A percentile compares a stretch with the other conserved stretches of the same genome.
Conservation (phyloP, 2,113 vertebrate genomes). For the Ammodytes dubius region DNA sequence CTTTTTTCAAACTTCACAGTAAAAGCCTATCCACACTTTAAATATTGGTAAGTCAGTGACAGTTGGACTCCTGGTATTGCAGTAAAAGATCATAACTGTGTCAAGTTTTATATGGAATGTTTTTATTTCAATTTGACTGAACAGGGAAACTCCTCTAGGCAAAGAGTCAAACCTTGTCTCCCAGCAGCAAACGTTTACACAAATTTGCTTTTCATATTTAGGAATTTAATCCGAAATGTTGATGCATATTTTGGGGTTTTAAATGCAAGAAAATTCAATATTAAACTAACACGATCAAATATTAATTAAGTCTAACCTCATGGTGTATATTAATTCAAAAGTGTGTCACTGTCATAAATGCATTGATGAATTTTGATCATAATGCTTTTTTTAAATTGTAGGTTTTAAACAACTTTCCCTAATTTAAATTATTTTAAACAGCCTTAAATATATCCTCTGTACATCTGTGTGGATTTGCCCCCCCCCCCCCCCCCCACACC, state of each 20-base stretch:
- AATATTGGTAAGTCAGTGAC: conserved; percentile 10
- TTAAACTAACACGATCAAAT: not conserved
- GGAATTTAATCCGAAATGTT: not conserved
- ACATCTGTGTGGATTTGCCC: conserved; percentile 18
- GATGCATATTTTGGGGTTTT: conserved; percentile 12
- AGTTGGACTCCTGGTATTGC: conserved; percentile 1
- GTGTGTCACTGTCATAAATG: conserved; percentile 1
- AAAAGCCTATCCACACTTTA: not conserved
- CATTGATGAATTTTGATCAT: not conserved
- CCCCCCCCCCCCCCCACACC: not conserved
- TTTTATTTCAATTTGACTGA: conserved; percentile 20
- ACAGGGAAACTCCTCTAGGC: not conserved
- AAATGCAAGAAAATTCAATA: no score
- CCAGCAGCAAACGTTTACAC: not conserved
- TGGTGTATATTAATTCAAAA: conserved; percentile 18
- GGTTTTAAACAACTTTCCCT: not conserved
- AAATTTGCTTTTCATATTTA: conserved; percentile 18
- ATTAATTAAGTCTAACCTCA: not conserved
- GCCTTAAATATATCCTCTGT: not conserved
- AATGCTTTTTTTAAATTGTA: not conserved
- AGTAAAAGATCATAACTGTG: not conserved
- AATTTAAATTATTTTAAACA: conserved; percentile 15
- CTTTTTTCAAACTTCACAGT: conserved; percentile 25
- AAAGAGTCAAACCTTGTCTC: conserved; percentile 12
- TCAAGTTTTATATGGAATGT: not conserved